Base-by-base conservation (phyloP, 2,113 vertebrate genomes). In the Epinephelus moara region DNA sequence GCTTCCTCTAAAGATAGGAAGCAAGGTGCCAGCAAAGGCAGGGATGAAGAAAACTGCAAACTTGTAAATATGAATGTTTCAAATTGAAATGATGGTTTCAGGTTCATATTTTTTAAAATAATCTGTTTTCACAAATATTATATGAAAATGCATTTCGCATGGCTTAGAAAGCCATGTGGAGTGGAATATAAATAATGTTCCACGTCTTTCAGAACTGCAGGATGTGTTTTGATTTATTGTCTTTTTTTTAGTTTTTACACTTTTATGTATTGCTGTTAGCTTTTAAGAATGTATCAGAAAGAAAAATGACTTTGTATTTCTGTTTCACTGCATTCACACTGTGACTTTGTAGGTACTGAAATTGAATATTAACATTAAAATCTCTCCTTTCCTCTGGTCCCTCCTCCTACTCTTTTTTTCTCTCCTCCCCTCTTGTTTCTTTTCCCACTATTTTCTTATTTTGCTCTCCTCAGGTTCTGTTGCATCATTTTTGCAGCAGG, bases 391-490 rank as follows among this genome's bases (percentile, higher is more conserved):
- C 57, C 23, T 56, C 17, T 45, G 2, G 42, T 45, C 9, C 70
- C 60, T 60, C 27, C 21, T 52, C 21, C 4, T 21, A 2, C 6
- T 2, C 14, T 49, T 60, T 37, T 25, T 74, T 68, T 49, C 53
- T 55, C 50, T 67, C 8, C 37, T 81, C 61, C 78, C 37, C 62
- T 14, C 82, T 45, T 45, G 42, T 45, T 3, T 70, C 60, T 60
- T 33, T 37, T 52, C 23, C 4, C 17, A 3, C 6, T 1, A 15
- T 49, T 60, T 45, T 27, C 17, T 74, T 68, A 49, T 49, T 55
- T 53, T 67, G 10, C 37, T 81, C 61, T 81, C 37, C 60, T 12
- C 82, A 94, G 93, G 79, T 87, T 88, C 90, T 93, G 91, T 91
- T 94, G 92, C 91, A 74, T 62, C 76, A 19, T 6, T 88, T 90